Conservation (phyloP, 2,113 vertebrate species). For the Triplophysa rosa region DNA sequence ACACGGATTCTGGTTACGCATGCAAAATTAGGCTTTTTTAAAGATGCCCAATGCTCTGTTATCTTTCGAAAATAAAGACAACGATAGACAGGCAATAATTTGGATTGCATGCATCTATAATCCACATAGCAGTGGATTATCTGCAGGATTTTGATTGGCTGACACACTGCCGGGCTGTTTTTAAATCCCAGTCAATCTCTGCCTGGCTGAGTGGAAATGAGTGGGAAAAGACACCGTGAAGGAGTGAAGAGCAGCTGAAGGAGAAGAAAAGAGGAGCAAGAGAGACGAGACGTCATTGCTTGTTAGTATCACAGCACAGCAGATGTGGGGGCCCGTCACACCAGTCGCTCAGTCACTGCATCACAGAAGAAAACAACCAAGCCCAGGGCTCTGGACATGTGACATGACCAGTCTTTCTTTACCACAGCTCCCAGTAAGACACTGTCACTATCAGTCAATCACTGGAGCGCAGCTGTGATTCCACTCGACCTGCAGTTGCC, state of each 20-base stretch:
- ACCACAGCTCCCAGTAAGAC: constrained; percentile 36
- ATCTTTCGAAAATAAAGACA: too few relatives aligned
- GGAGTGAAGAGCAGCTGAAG: constrained; percentile 37
- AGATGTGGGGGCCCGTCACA: constrained; percentile 60
- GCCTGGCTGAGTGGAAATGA: constrained; percentile 8
- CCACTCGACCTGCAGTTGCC: background rate
- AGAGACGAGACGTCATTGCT: constrained; percentile 46
- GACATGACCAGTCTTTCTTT: constrained; percentile 53
- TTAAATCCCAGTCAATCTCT: too few relatives aligned
- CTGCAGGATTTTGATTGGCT: too few relatives aligned
- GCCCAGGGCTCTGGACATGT: constrained; percentile 61
- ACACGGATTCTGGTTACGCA: too few relatives aligned
- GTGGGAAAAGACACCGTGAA: constrained; percentile 18
- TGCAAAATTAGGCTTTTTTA: too few relatives aligned
- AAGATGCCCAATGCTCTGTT: too few relatives aligned
- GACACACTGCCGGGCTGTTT: too few relatives aligned
- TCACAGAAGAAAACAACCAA: constrained; percentile 55
- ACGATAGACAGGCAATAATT: too few relatives aligned
- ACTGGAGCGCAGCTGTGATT: constrained; percentile 8
- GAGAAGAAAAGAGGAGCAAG: constrained; percentile 19
- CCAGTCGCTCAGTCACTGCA: constrained; percentile 62
- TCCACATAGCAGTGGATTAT: too few relatives aligned
- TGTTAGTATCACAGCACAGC: constrained; percentile 67
- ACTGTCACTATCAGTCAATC: constrained; percentile 47
- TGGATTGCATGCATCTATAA: too few relatives aligned